Base-by-base conservation (phyloP, 1,140 invertebrate species). In the Geopemphigus sp. region DNA sequence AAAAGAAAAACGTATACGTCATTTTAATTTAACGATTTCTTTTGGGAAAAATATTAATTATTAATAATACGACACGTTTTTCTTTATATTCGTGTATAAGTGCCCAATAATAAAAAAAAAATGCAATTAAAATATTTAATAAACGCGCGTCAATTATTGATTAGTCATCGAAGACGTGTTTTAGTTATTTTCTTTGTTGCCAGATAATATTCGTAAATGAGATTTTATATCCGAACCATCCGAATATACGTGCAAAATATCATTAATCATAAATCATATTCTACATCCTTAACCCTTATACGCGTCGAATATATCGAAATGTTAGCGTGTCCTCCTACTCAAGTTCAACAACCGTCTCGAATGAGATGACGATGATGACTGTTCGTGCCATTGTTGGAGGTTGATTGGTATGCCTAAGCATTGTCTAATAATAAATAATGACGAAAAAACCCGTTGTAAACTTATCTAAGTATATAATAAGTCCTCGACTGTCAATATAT, bases 311-410 rank as follows among this genome's bases (percentile, higher is more conserved):
- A 39, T 8, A 78, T 78, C 47, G 73, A 57, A 78, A 78, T 50
- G 56, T 78, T 78, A 19, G 19, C n/a, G 29, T 39, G 72, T 78
- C 74, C 74, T 61, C 74, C 74, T 78, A 78, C 74, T 78, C 74
- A 78, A 59, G 74, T 78, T 78, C 74, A 78, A 78, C 74, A 78
- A 78, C 74, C 74, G 74, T 78, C 57, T 63, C 74, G 56, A 76
- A 78, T 61, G 22, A 19, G 39, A 29, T 17, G 39, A 29, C 26
- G 72, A 56, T 59, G 73, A 76, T 76, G 73, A 76, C 57, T 78
- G 47, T 78, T 78, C 39, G 39, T 57, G 61, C 74, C 57, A 59
- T 74, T 74, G 72, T 78, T 78, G 57, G 24, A 78, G 22, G 32
- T 61, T 76, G 53, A 59, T 76, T 59, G 72, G 54, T 76, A 59